A percentile compares a stretch with the other conserved stretches of the same genome.
Conservation (phyloP, 2,113 vertebrate species). For the Dasyurus viverrinus region DNA sequence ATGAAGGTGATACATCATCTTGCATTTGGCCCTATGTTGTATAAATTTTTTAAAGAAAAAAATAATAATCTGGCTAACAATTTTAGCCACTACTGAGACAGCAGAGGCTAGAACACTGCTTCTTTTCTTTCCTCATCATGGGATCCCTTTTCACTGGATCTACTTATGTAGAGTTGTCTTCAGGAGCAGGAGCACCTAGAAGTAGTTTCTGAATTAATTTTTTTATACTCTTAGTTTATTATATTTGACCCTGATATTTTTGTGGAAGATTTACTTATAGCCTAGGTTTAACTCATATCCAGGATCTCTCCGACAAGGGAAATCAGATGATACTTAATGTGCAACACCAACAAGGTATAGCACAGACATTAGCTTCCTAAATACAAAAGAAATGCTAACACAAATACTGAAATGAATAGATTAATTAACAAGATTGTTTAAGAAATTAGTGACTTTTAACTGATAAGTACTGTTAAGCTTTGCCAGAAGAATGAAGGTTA, state of each 20-base stretch:
- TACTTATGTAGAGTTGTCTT: background rate
- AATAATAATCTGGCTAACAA: background rate
- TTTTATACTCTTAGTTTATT: background rate
- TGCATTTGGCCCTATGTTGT: background rate
- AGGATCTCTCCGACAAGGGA: background rate
- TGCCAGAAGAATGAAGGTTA: no score
- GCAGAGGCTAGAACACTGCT: background rate
- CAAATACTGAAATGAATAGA: no score
- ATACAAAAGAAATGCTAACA: background rate
- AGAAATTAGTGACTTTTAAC: no score
- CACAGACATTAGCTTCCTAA: background rate
- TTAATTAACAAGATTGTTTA: no score
- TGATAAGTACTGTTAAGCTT: no score
- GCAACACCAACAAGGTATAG: background rate
- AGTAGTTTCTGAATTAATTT: background rate
- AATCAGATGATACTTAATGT: background rate
- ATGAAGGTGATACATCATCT: background rate
- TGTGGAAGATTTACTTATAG: background rate
- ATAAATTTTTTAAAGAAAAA: background rate
- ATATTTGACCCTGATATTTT: background rate
- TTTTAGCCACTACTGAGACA: background rate
- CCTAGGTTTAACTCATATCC: background rate
- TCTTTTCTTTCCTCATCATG: background rate
- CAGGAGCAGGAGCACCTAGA: background rate
- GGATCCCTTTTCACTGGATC: background rate